phyloP scores from a whole-genome alignment of 2,797 vertebrate species.

The Semotilus atromaculatus region DNA sequence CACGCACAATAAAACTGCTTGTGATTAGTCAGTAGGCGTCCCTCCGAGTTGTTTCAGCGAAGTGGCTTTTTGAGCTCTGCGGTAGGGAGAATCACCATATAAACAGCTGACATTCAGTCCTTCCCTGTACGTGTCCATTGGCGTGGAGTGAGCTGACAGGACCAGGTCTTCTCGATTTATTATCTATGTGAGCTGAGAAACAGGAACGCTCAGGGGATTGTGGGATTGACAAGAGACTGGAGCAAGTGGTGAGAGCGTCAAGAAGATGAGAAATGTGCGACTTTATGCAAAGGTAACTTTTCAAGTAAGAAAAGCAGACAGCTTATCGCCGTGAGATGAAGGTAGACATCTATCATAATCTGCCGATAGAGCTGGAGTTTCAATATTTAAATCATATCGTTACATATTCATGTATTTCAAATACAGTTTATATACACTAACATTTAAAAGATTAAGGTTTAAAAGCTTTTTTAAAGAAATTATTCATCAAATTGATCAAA shows the following conservation, averaged over 20 bases:
- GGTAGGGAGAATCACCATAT: not conserved
- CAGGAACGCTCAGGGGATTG: not conserved
- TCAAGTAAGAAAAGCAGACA: not conserved
- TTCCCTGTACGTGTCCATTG: not conserved
- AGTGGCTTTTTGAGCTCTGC: constrained; percentile 33
- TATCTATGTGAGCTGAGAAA: constrained; percentile 28
- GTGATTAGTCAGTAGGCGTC: constrained; percentile 4
- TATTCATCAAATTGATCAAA: not conserved
- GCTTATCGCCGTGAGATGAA: not conserved
- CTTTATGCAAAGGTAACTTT: constrained; percentile 3
- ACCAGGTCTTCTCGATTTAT: not conserved
- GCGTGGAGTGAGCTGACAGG: not conserved
- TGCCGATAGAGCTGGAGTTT: not conserved
- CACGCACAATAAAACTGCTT: constrained; percentile 29
- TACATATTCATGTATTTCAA: constrained; percentile 7
- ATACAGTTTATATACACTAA: not conserved
- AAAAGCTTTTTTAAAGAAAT: too few relatives aligned
- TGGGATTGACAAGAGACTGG: constrained; percentile 8
- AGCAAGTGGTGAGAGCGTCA: not conserved
- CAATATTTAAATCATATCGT: not conserved
- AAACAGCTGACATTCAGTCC: constrained; percentile 41
- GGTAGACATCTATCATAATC: not conserved
- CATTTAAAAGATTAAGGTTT: not conserved
- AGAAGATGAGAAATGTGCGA: constrained; percentile 3
- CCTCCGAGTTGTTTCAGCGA: constrained; percentile 17